A percentile compares a stretch with the other conserved stretches of the same genome.
Evolutionary conservation across 2,888 invertebrate genomes (phyloP).

Genomic region (Sinotaia quadrata): DNA sequence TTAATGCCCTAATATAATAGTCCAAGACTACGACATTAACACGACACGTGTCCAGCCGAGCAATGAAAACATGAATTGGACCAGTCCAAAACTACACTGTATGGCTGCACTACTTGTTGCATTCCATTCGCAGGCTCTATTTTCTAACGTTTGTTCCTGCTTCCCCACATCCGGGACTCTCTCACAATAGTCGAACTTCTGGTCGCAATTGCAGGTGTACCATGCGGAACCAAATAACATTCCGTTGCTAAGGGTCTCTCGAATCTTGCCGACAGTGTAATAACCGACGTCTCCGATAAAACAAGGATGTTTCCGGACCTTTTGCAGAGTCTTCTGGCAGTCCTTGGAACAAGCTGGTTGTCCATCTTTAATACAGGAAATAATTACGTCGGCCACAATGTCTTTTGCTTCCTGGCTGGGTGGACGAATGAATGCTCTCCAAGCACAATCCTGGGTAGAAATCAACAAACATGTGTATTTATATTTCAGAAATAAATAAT

Average conservation of each 20-base stretch:
- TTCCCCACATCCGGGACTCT: background rate
- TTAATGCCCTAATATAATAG: too few species aligned
- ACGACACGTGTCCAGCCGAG: too few species aligned
- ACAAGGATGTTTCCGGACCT: constrained; percentile 28
- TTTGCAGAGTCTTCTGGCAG: constrained; percentile 12
- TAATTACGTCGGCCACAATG: constrained; percentile 6
- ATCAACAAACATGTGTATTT: too few species aligned
- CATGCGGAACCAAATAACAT: constrained; percentile 26
- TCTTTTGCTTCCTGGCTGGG: constrained; percentile 12
- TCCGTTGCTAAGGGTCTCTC: background rate
- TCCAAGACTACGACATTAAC: too few species aligned
- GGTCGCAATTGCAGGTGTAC: constrained; percentile 37
- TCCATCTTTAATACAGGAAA: constrained; percentile 2
- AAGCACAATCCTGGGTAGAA: constrained; percentile 11
- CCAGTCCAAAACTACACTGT: too few species aligned
- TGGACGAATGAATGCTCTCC: constrained; percentile 21
- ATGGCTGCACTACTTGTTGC: too few species aligned
- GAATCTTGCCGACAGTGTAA: constrained; percentile 31
- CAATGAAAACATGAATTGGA: too few species aligned
- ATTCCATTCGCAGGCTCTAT: too few species aligned
- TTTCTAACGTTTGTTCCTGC: too few species aligned
- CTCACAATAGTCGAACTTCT: constrained; percentile 36
- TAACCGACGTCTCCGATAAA: constrained; percentile 30
- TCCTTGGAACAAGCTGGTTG: constrained; percentile 11
- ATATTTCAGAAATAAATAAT: too few species aligned